phyloP scores from a whole-genome alignment of 2,888 invertebrate genomes.

The Horisme vitalbata region DNA sequence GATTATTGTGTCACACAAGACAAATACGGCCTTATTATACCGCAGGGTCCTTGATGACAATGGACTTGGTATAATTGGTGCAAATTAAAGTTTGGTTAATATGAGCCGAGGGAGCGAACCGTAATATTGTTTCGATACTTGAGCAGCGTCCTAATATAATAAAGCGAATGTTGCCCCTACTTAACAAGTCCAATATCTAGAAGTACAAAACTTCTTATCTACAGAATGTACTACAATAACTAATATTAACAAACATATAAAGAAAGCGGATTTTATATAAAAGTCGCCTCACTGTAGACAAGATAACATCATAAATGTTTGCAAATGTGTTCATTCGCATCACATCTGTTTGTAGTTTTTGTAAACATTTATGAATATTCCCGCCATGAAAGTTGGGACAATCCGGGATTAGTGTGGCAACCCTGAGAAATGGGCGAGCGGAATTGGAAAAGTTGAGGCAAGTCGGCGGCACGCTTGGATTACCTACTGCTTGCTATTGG shows the following conservation, averaged over 20 bases:
- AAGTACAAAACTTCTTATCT: not conserved
- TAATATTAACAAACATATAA: too few species aligned
- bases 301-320: slow-evolving; percentile 22
- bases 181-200: not conserved
- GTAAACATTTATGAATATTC: slow-evolving; percentile 58
- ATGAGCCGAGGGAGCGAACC: slow-evolving; percentile 13
- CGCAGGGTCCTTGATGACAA: slow-evolving; percentile 30
- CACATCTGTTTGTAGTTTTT: slow-evolving; percentile 50
- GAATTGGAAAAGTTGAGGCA: slow-evolving; percentile 73
- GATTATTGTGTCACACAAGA: slow-evolving; percentile 38
- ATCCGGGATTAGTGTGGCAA: slow-evolving; percentile 59
- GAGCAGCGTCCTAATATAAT: slow-evolving; percentile 15
- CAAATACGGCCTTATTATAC: slow-evolving; percentile 39
- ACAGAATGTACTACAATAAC: not conserved
- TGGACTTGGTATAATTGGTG: slow-evolving; percentile 29
- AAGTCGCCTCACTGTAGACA: slow-evolving; percentile 13
- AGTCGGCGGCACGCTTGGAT: slow-evolving; percentile 52
- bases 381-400: slow-evolving; percentile 54
- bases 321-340: slow-evolving; percentile 37
- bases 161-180: slow-evolving; percentile 5
- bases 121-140: slow-evolving; percentile 11
- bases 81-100: slow-evolving; percentile 28
- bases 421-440: slow-evolving; percentile 61
- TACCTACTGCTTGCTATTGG: slow-evolving; percentile 54
- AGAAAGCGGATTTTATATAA: slow-evolving; percentile 1